Evolutionary conservation across 1,140 invertebrate species (phyloP).

Genomic region (Brachionus plicatilis): DNA sequence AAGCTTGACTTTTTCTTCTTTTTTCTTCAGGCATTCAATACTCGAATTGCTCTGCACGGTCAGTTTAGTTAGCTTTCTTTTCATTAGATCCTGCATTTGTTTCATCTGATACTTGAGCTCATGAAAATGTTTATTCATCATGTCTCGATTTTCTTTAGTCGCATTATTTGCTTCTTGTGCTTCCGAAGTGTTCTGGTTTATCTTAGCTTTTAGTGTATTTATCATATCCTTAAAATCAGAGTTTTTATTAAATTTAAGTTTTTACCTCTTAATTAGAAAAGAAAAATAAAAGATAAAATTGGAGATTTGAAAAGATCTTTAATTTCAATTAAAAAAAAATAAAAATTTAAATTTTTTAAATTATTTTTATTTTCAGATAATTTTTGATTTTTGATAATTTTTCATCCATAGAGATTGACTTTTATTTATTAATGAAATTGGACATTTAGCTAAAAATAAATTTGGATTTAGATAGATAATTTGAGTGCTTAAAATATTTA

Average conservation of each 20-base stretch:
- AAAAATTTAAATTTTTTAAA: too few relatives aligned
- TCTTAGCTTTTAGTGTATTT: conserved; percentile 9
- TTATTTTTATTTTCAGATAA: too few relatives aligned
- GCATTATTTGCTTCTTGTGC: conserved; percentile 11
- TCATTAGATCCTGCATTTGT: conserved; percentile 50
- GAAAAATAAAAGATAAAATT: background rate
- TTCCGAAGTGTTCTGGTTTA: background rate
- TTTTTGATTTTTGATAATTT: too few relatives aligned
- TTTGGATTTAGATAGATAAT: too few relatives aligned
- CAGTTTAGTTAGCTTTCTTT: conserved; percentile 52
- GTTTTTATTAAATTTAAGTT: background rate
- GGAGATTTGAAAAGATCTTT: too few relatives aligned
- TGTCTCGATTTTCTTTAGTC: conserved; percentile 46
- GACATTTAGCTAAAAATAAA: too few relatives aligned
- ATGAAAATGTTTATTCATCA: conserved; percentile 52
- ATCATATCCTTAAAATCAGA: background rate
- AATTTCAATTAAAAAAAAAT: too few relatives aligned
- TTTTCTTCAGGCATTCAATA: conserved; percentile 50
- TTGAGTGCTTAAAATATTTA: too few relatives aligned
- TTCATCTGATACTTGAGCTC: conserved; percentile 55
- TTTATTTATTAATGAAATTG: too few relatives aligned
- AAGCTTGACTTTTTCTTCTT: conserved; percentile 46
- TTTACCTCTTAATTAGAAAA: background rate
- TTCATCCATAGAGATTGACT: too few relatives aligned
- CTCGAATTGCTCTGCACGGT: conserved; percentile 52